Percentiles rank a stretch among this genome's conserved stretches.
These are phyloP conservation scores for Melanaphis sacchari DNA, from an alignment of 1,140 invertebrate genomes.

Conservation along the genomic window DNA sequence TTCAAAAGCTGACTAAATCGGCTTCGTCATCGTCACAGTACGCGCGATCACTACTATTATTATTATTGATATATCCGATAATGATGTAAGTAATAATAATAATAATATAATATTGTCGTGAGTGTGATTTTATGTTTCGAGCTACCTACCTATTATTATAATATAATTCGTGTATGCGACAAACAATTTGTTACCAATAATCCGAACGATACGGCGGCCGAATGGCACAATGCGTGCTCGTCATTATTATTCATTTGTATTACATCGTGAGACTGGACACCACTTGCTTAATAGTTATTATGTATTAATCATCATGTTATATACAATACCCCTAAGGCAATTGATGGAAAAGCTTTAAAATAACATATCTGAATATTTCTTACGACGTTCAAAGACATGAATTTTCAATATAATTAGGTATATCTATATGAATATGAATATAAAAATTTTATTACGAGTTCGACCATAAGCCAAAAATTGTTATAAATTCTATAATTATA, in stretches of 20 bases:
- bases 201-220: background rate
- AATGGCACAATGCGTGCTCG: background rate
- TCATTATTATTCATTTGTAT: background rate
- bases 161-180: background rate
- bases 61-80: background rate
- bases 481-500: background rate
- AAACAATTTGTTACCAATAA: slow-evolving; percentile 1
- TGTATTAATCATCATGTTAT: background rate
- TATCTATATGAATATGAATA: background rate
- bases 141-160: background rate
- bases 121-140: background rate
- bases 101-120: background rate
- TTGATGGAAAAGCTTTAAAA: background rate
- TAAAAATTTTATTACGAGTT: background rate
- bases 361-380: background rate
- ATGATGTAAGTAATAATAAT: background rate
- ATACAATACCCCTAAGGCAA: too few species aligned
- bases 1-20: background rate
- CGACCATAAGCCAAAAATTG: background rate
- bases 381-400: background rate
- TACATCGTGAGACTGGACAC: background rate
- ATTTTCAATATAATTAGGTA: background rate
- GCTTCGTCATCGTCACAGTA: background rate
- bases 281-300: background rate
- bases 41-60: background rate